Evolutionary conservation across 2,113 vertebrate genomes (phyloP).

Genomic region (Todiramphus chloris): DNA sequence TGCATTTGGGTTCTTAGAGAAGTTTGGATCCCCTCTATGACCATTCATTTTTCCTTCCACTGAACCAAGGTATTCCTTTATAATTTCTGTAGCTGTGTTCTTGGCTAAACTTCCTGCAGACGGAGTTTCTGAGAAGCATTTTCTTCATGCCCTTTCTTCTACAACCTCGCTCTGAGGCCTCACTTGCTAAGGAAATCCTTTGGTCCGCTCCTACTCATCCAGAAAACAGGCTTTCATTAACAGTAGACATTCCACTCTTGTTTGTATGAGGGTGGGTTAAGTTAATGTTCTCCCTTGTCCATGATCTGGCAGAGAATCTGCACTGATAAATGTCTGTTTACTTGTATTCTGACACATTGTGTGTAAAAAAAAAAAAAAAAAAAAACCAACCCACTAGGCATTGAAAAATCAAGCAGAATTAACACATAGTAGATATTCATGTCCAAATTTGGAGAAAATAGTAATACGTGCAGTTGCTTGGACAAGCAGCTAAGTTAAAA

Average conservation of each 20-base stretch:
- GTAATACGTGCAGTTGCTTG: fast-evolving
- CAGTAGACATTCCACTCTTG: background rate
- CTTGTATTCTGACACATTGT: background rate
- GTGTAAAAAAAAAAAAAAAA: too few relatives aligned
- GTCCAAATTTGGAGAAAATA: background rate
- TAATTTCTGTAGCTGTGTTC: background rate
- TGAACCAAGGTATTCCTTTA: background rate
- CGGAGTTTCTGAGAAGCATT: background rate
- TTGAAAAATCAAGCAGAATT: background rate
- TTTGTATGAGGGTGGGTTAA: background rate
- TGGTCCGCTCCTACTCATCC: background rate
- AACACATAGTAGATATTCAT: background rate
- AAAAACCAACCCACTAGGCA: fast-evolving
- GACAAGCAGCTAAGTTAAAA: background rate
- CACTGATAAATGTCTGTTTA: background rate
- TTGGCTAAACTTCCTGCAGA: background rate
- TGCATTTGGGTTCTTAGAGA: background rate
- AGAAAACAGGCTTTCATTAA: background rate
- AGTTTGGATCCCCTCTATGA: background rate
- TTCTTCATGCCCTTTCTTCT: background rate
- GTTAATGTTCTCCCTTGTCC: background rate
- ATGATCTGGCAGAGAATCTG: background rate
- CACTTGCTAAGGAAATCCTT: background rate
- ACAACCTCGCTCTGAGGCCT: background rate
- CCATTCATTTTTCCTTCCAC: background rate